Evolutionary conservation across 2,888 invertebrate species (phyloP).

Genomic region (Erynnis tages): DNA sequence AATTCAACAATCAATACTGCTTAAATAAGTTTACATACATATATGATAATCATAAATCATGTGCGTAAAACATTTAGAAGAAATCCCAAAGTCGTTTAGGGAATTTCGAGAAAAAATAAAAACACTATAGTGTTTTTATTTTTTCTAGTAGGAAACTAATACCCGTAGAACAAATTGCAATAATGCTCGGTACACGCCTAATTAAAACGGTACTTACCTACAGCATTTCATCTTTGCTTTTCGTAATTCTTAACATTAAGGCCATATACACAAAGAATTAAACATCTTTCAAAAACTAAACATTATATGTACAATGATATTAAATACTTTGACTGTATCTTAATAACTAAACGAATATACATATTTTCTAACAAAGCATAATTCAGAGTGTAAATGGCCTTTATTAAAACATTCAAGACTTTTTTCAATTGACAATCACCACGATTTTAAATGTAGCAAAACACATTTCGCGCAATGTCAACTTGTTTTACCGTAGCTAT

Average conservation of each 20-base stretch:
- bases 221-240: slow-evolving; percentile 6
- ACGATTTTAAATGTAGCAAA: slow-evolving; percentile 26
- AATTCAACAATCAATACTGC: slow-evolving; percentile 70
- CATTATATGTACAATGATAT: slow-evolving; percentile 50
- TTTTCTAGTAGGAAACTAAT: slow-evolving; percentile 82
- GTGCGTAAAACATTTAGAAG: slow-evolving; percentile 67
- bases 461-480: slow-evolving; percentile 5
- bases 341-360: slow-evolving; percentile 42
- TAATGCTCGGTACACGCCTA: slow-evolving; percentile 44
- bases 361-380: slow-evolving; percentile 43
- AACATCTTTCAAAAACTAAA: slow-evolving; percentile 77
- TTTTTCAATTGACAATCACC: not conserved
- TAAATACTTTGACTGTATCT: slow-evolving; percentile 54
- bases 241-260: slow-evolving; percentile 25
- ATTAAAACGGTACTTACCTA: slow-evolving; percentile 29
- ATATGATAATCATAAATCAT: slow-evolving; percentile 55
- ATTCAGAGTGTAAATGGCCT: slow-evolving; percentile 49
- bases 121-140: no score
- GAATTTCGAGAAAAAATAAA: slow-evolving; percentile 65
- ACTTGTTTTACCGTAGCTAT: slow-evolving; percentile 13
- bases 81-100: slow-evolving; percentile 51
- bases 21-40: slow-evolving; percentile 50
- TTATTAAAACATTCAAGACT: slow-evolving; percentile 32
- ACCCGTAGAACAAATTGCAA: slow-evolving; percentile 81
- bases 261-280: slow-evolving; percentile 58